These are phyloP conservation scores for Lamellibrachia columna DNA, from an alignment of 2,888 invertebrate genomes.

Conservation along the genomic window DNA sequence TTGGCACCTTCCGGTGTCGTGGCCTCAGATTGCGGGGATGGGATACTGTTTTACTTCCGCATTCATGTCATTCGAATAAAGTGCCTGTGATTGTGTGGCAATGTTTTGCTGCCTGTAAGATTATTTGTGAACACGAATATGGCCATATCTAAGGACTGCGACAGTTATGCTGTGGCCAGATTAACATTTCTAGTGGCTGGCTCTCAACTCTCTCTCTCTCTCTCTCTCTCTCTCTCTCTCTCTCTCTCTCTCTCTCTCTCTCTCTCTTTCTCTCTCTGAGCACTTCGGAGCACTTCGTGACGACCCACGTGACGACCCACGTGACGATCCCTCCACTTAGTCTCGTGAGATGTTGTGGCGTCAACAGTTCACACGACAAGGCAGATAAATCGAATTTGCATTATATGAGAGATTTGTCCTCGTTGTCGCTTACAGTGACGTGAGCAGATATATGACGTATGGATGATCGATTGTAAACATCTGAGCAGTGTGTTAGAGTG, in stretches of 20 bases:
- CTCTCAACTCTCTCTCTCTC: not conserved
- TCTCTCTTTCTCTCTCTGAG: constrained; percentile 3
- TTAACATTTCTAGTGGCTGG: too few relatives aligned
- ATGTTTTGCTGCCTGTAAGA: too few relatives aligned
- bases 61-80: not conserved
- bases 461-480: not conserved
- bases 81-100: not conserved
- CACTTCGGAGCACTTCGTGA: too few relatives aligned
- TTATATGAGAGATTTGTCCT: not conserved
- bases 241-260: constrained; percentile 20
- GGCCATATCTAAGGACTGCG: too few relatives aligned
- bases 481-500: not conserved
- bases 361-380: not conserved
- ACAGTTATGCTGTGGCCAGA: too few relatives aligned
- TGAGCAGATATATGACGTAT: not conserved
- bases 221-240: not conserved
- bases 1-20: not conserved
- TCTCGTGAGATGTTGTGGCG: too few relatives aligned
- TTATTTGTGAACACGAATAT: too few relatives aligned
- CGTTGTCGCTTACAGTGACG: not conserved
- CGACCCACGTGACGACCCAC: too few relatives aligned
- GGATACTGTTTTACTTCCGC: not conserved
- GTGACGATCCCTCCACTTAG: too few relatives aligned
- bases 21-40: not conserved
- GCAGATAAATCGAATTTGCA: not conserved